Percentiles rank a stretch among this genome's conserved stretches.
phyloP scores from a whole-genome alignment of 2,797 vertebrate genomes.

The Coluber constrictor region DNA sequence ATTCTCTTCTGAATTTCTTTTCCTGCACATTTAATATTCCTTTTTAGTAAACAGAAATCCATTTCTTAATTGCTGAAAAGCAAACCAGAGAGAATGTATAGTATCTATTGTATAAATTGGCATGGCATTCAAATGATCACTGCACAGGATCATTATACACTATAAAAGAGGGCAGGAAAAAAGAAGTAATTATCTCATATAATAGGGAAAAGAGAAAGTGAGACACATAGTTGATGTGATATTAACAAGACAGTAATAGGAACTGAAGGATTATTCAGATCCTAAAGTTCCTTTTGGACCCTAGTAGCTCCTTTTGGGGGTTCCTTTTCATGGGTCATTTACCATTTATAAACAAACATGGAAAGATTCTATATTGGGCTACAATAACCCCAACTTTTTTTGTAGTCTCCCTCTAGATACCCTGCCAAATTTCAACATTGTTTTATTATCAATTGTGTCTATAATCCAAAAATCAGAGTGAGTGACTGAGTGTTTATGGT shows the following conservation, averaged over 20 bases:
- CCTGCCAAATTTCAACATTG: neutral
- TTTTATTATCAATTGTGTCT: neutral
- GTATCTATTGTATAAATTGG: neutral
- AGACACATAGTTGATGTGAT: neutral
- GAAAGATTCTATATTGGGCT: neutral
- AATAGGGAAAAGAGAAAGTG: neutral
- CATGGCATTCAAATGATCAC: neutral
- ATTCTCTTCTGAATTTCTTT: too few relatives aligned
- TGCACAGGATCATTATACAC: neutral
- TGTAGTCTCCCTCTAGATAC: neutral
- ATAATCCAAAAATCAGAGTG: neutral
- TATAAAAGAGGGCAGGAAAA: neutral
- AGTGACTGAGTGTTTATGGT: neutral
- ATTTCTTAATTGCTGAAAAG: neutral
- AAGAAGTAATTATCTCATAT: neutral
- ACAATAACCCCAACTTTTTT: neutral
- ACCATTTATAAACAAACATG: neutral
- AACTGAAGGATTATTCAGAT: neutral
- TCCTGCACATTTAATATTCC: neutral
- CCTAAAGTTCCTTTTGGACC: neutral
- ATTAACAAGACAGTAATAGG: neutral
- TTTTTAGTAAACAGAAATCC: neutral
- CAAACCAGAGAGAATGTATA: neutral
- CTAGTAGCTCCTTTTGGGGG: neutral
- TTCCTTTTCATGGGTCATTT: neutral